phyloP scores from a whole-genome alignment of 1,140 invertebrate species.

The Gonatopus flavifemur region DNA sequence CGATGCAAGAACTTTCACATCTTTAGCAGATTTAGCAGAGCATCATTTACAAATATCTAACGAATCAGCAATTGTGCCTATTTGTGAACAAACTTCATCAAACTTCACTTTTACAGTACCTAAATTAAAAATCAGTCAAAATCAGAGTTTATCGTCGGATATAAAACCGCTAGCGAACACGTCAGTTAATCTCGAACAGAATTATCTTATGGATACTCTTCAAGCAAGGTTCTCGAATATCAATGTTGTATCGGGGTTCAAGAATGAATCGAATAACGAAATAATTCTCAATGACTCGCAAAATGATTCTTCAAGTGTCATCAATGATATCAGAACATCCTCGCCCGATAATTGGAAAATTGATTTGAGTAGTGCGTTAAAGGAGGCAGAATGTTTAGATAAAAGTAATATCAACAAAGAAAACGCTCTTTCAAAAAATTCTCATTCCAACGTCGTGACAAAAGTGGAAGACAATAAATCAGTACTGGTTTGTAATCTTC shows the following conservation, averaged over 20 bases:
- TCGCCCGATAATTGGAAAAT: slow-evolving; percentile 32
- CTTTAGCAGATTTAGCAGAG: slow-evolving; percentile 43
- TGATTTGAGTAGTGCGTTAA: slow-evolving; percentile 37
- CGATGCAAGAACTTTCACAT: slow-evolving; percentile 26
- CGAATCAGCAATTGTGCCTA: background rate
- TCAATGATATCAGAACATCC: slow-evolving; percentile 12
- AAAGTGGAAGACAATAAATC: background rate
- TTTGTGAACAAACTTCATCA: background rate
- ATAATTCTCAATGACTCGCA: background rate
- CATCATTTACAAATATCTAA: slow-evolving; percentile 45
- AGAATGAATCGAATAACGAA: background rate
- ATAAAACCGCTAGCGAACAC: no score
- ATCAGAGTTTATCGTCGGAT: no score
- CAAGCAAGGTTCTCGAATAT: slow-evolving; percentile 12
- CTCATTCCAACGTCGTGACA: background rate
- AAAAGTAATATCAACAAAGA: background rate
- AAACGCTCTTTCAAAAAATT: slow-evolving; percentile 2
- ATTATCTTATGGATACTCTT: slow-evolving; percentile 13
- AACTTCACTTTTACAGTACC: slow-evolving; percentile 35
- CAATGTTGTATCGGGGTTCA: background rate
- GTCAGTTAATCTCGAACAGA: background rate
- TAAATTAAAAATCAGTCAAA: slow-evolving; percentile 27
- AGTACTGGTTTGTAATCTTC: background rate
- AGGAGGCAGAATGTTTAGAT: slow-evolving; percentile 11
- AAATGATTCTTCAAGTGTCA: slow-evolving; percentile 9